Evolutionary conservation across 64 coral and sea anemone species (phyloP), one percentile per base, ranked within the genome.

Genomic region (Montipora cactus): DNA sequence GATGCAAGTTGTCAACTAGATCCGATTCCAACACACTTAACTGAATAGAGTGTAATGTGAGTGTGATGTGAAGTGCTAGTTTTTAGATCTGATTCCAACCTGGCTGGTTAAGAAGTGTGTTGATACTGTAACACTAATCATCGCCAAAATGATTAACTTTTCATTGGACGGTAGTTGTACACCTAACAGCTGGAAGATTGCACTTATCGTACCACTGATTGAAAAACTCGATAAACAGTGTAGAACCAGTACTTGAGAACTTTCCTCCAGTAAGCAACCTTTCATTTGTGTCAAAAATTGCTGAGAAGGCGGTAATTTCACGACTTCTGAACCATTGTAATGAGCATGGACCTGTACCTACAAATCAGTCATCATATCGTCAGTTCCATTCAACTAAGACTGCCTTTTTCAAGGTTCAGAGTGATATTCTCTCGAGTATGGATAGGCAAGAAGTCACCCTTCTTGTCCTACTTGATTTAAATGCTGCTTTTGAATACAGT

Each of bases 301-400:
- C 16, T 23, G 83, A 67, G 59, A 87, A 87, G 62, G 21, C 61
- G 7, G 83, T 67, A 12, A 87, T 87, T 16, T 67, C 18, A 59
- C 55, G 72, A 46, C 16, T 87, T 7, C 19, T 87, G 0, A 25
- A 13, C 18, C 77, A 59, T n/a, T 84, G 81, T 13, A 10, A 8
- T 25, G 81, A 67, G 82, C 53, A 86, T 53, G 82, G 2, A 12
- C 59, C 82, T 25, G 5, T 23, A 37, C 76, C 76, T 78, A 20
- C 76, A 37, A 37, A 37, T 37, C 28, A 37, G 28, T 37, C 28
- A 37, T 37, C 28, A 37, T 37, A 37, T 37, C 1, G 28, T 37
- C 28, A 37, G 28, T 37, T 37, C 28, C 28, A 37, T 37, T 37
- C 28, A 37, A 37, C 28, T 37, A 37, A 37, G 28, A 37, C 28